Evolutionary conservation across 2,888 invertebrate species (phyloP).

Genomic region (Hemaris fuciformis): DNA sequence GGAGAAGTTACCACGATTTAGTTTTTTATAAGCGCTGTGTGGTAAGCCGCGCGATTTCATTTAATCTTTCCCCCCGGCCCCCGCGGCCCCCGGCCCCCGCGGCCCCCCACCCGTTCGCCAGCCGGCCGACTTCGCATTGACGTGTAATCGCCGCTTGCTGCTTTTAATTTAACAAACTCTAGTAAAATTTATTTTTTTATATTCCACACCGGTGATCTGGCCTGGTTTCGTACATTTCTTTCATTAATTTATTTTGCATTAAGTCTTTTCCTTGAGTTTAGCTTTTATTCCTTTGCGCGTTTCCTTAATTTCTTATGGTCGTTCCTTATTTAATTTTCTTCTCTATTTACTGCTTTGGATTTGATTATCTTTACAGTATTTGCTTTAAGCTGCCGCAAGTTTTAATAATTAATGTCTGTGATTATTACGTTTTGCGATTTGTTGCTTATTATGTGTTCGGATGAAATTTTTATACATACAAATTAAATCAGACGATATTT

Average conservation of each 20-base stretch:
- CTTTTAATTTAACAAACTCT: slow-evolving; percentile 7
- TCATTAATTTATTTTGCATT: background rate
- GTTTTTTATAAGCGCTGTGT: slow-evolving; percentile 11
- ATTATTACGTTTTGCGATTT: no score
- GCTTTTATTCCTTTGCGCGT: background rate
- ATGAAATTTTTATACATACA: no score
- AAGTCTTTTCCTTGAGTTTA: background rate
- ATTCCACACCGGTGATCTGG: background rate
- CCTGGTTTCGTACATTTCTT: background rate
- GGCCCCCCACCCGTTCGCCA: no score
- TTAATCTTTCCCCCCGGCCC: background rate
- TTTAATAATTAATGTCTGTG: no score
- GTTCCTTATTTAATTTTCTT: background rate
- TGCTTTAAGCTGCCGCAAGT: no score
- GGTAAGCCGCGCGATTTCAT: slow-evolving; percentile 12
- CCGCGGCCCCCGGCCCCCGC: background rate
- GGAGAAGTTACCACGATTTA: background rate
- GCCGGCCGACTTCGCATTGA: background rate
- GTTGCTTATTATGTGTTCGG: no score
- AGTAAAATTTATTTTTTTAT: slow-evolving; percentile 3
- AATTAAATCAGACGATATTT: no score
- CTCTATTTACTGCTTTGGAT: background rate
- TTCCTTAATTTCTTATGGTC: background rate
- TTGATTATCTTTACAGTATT: no score
- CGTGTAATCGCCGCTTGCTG: background rate